Conservation (phyloP, 2,888 invertebrate species). For the Operophtera brumata region DNA sequence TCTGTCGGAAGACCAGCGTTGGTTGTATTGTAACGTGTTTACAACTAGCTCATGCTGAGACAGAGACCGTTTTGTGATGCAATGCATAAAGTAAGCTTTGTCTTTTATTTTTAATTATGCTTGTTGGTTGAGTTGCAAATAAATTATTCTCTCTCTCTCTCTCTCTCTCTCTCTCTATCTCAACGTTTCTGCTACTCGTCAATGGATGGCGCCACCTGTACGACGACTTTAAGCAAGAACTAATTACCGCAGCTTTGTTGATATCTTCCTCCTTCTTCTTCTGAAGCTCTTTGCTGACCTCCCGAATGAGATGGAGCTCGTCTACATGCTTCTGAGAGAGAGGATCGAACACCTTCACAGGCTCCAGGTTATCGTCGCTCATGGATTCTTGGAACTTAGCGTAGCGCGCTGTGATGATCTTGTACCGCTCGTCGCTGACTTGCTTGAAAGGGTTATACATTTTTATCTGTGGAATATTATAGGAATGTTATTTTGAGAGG, state of each 20-base stretch:
- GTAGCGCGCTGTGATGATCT: conserved; percentile 34
- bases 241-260: conserved; percentile 39
- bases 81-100: too few species aligned
- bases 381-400: conserved; percentile 33
- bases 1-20: too few species aligned
- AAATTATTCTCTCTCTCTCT: too few species aligned
- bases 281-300: conserved; percentile 54
- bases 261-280: conserved; percentile 60
- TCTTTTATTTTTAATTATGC: too few species aligned
- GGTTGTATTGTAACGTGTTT: too few species aligned
- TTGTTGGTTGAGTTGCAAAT: too few species aligned
- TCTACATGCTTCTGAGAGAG: conserved; percentile 37
- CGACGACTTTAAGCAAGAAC: background rate
- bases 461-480: conserved; percentile 15
- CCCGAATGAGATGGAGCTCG: conserved; percentile 55
- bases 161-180: too few species aligned
- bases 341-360: conserved; percentile 47
- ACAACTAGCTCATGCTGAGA: too few species aligned
- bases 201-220: conserved; percentile 1
- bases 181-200: background rate
- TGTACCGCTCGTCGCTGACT: conserved; percentile 35
- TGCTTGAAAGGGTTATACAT: conserved; percentile 26
- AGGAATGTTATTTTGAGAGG: too few species aligned
- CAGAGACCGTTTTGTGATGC: too few species aligned
- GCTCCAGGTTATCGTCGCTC: conserved; percentile 29